Evolutionary conservation across 2,797 vertebrate genomes (phyloP), one percentile per base, ranked within the genome.

Genomic region (Nyctibius grandis): DNA sequence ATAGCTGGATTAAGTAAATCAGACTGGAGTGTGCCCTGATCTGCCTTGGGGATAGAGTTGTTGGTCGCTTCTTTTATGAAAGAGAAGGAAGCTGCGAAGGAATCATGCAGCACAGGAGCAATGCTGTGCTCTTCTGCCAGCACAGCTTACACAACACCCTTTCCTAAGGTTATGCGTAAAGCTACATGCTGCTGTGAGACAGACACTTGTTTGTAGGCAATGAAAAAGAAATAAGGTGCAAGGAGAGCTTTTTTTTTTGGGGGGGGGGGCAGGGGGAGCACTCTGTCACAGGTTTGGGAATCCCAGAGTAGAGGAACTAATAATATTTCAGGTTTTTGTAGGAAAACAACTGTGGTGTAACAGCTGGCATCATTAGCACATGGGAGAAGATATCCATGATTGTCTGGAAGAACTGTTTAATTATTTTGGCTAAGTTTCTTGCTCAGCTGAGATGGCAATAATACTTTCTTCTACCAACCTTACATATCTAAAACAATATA

Each of bases 31-130:
- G 20, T 31, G 22, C 68, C 59, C 13, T 54, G 23, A 12, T 26
- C 20, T 19, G 22, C 38, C 67, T 31, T 33, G 48, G 36, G 33
- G 25, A 28, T 11, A 65, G 22, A 70, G 26, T 15, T 38, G 34
- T 25, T 67, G 38, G 3, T 50, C 0, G 0, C 5, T 33, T 83
- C 47, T 48, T 59, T 2, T 42, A 0, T 11, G 16, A 63, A 42
- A 45, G 48, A 68, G 40, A 63, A 74, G 45, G 42, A 63, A 38
- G 25, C 18, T 48, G 60, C 59, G 36, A 36, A 64, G 29, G n/a
- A 61, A 11, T 70, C 21, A 3, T 12, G 22, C 3, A 31, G 31
- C 34, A 13, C 9, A 33, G 31, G 19, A 73, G 22, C 21, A 3
- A 50, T 54, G n/a, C 42, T 44, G 11, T 72, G 47, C 45, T 50